Evolutionary conservation across 2,888 invertebrate genomes (phyloP).

Genomic region (Empis stercorea): DNA sequence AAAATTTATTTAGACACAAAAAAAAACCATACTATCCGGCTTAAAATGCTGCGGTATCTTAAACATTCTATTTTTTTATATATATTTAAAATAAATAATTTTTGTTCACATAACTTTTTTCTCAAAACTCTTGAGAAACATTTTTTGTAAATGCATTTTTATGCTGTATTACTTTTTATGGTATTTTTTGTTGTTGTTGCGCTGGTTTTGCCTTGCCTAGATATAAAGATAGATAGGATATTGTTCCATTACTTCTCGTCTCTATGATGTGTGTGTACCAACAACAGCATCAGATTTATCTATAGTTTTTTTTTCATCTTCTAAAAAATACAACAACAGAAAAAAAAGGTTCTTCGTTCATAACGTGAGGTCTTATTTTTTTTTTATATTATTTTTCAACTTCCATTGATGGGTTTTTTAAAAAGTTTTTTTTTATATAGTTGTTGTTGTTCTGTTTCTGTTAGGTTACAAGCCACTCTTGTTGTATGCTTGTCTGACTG

Average conservation of each 20-base stretch:
- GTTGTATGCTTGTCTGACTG: constrained; percentile 29
- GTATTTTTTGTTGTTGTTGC: too few species aligned
- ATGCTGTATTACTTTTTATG: neutral
- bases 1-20: too few species aligned
- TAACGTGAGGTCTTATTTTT: constrained; percentile 10
- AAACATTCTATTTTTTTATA: neutral
- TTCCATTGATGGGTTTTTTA: constrained; percentile 9
- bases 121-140: neutral
- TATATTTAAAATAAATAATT: neutral
- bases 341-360: constrained; percentile 7
- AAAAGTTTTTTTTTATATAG: neutral
- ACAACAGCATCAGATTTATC: neutral
- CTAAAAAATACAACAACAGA: neutral
- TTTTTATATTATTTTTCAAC: constrained; percentile 3
- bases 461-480: constrained; percentile 12
- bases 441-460: constrained; percentile 2
- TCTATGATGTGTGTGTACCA: too few species aligned
- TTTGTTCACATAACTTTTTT: neutral
- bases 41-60: neutral
- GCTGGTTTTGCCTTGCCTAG: too few species aligned
- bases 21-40: too few species aligned
- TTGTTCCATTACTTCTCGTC: too few species aligned
- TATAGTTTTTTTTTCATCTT: neutral
- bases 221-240: too few species aligned
- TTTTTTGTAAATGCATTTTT: neutral